A percentile compares a stretch with the other conserved stretches of the same genome.
These are phyloP conservation scores for Venustaconcha ellipsiformis DNA, from an alignment of 1,140 invertebrate genomes.

Conservation along the genomic window DNA sequence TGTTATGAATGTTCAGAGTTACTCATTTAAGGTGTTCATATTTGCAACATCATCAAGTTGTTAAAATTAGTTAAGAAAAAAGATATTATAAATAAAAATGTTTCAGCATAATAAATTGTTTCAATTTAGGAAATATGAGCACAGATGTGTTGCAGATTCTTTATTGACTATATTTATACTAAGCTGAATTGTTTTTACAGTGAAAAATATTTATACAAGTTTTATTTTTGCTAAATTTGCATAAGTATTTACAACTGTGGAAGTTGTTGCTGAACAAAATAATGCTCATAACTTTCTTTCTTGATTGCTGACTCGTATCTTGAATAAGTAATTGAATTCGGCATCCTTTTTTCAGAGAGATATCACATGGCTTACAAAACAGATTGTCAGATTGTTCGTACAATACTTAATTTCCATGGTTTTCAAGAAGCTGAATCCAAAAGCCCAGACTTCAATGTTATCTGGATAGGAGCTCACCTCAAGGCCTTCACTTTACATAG, in stretches of 20 bases:
- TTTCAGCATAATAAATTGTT: no score
- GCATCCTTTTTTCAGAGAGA: slow-evolving; percentile 58
- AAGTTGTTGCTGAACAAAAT: slow-evolving; percentile 4
- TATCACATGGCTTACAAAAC: slow-evolving; percentile 68
- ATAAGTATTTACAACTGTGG: neutral
- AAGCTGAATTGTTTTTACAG: no score
- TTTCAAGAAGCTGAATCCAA: slow-evolving; percentile 69
- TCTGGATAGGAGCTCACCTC: slow-evolving; percentile 92
- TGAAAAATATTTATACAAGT: no score
- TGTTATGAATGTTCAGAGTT: no score
- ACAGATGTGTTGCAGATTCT: no score
- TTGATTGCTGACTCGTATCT: neutral
- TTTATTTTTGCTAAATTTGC: no score
- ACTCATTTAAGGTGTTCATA: no score
- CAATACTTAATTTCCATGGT: slow-evolving; percentile 64
- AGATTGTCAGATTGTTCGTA: slow-evolving; percentile 66
- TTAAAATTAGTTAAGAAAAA: no score
- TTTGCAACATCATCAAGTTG: no score
- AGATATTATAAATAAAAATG: no score
- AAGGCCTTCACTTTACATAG: slow-evolving; percentile 87
- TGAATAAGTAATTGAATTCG: neutral
- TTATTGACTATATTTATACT: no score
- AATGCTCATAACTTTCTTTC: slow-evolving; percentile 6
- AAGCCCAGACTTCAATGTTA: slow-evolving; percentile 84
- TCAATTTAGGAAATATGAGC: no score